Evolutionary conservation across 2,113 vertebrate genomes (phyloP).

Genomic region (Mystacornis crossleyi): DNA sequence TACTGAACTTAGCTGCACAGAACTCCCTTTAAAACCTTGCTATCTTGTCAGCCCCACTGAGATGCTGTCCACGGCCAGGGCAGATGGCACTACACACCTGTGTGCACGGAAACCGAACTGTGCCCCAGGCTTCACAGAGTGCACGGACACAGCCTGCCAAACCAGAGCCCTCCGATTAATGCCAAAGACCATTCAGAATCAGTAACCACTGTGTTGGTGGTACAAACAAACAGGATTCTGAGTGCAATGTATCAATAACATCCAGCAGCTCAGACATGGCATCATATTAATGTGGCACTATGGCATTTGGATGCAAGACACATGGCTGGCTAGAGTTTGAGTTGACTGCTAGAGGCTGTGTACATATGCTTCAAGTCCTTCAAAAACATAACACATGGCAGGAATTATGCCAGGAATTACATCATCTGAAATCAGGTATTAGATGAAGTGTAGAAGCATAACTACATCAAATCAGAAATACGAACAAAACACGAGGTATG

Average conservation of each 20-base stretch:
- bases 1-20: neutral
- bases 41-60: neutral
- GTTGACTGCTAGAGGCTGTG: neutral
- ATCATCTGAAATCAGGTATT: neutral
- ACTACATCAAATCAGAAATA: neutral
- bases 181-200: neutral
- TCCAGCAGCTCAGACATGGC: neutral
- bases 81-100: too few relatives aligned
- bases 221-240: neutral
- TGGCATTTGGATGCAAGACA: neutral
- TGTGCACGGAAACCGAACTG: rapidly evolving
- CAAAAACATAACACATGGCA: neutral
- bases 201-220: neutral
- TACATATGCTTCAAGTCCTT: neutral
- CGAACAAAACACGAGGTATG: neutral
- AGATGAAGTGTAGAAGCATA: neutral
- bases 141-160: neutral
- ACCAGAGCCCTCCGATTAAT: neutral
- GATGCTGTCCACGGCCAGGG: neutral
- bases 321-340: neutral
- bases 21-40: neutral
- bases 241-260: neutral
- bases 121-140: neutral
- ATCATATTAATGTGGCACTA: neutral
- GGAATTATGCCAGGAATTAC: neutral